Evolutionary conservation across 2,113 vertebrate species (phyloP).

Genomic region (Plectropomus leopardus): DNA sequence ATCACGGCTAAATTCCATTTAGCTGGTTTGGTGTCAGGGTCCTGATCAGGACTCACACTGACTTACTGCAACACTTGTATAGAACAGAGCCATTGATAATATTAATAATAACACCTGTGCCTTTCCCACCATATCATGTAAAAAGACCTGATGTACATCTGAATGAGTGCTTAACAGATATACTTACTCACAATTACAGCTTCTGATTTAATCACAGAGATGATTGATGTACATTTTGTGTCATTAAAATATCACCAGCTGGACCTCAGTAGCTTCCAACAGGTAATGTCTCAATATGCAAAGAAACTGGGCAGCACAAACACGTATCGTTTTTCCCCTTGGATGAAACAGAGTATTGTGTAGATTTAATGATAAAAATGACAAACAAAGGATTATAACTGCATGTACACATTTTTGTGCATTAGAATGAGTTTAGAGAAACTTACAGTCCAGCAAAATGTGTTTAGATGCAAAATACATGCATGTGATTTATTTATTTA

Average conservation of each 20-base stretch:
- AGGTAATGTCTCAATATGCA: neutral
- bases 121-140: too few relatives aligned
- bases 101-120: too few relatives aligned
- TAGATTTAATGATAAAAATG: neutral
- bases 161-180: neutral
- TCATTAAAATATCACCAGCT: neutral
- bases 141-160: neutral
- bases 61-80: too few relatives aligned
- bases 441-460: neutral
- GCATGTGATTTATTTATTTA: neutral
- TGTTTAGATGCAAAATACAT: neutral
- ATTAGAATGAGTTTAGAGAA: too few relatives aligned
- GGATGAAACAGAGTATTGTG: neutral
- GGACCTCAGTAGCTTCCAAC: neutral
- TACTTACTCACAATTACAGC: neutral
- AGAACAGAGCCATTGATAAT: too few relatives aligned
- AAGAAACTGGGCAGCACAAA: too few relatives aligned
- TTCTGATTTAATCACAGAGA: neutral
- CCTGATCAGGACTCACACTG: too few relatives aligned
- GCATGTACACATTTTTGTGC: too few relatives aligned
- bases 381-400: neutral
- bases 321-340: neutral
- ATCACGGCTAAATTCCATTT: too few relatives aligned
- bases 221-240: neutral
- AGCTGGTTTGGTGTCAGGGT: too few relatives aligned